Conservation (phyloP, 2,888 invertebrate genomes). For the Cyclophora punctaria region DNA sequence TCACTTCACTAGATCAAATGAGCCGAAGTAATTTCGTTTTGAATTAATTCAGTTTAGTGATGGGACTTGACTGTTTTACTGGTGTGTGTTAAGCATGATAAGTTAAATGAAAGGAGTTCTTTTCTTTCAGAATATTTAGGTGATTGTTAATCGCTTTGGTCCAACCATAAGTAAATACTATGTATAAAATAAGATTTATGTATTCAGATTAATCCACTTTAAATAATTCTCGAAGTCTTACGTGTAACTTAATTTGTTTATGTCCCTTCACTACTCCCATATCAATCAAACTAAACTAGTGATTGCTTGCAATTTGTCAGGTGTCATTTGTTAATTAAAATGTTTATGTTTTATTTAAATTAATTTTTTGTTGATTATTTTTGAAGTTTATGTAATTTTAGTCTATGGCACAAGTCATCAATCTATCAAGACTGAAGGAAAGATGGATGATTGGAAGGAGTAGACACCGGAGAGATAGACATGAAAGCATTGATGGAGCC, state of each 20-base stretch:
- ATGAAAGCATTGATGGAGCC: not conserved
- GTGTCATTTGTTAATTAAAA: slow-evolving; percentile 3
- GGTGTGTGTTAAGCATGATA: no score
- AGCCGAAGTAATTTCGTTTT: no score
- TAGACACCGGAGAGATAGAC: not conserved
- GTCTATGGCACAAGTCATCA: not conserved
- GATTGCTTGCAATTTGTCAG: slow-evolving; percentile 7
- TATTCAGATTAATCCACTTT: not conserved
- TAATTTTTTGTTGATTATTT: no score
- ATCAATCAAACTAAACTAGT: slow-evolving; percentile 3
- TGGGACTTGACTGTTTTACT: no score
- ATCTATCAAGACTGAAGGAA: not conserved
- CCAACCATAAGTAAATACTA: not conserved
- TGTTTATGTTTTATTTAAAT: no score
- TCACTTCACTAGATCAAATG: no score
- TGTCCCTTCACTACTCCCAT: slow-evolving; percentile 3
- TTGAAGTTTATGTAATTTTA: not conserved
- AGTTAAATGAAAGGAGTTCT: no score
- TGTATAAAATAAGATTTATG: not conserved
- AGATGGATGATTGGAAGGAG: not conserved
- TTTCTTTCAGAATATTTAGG: no score
- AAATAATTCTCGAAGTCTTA: not conserved
- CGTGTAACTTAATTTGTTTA: not conserved
- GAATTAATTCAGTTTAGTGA: no score
- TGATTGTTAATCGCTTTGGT: no score